Evolutionary conservation across 2,888 invertebrate species (phyloP), one percentile per base, ranked within the genome.

Genomic region (Timema podura): DNA sequence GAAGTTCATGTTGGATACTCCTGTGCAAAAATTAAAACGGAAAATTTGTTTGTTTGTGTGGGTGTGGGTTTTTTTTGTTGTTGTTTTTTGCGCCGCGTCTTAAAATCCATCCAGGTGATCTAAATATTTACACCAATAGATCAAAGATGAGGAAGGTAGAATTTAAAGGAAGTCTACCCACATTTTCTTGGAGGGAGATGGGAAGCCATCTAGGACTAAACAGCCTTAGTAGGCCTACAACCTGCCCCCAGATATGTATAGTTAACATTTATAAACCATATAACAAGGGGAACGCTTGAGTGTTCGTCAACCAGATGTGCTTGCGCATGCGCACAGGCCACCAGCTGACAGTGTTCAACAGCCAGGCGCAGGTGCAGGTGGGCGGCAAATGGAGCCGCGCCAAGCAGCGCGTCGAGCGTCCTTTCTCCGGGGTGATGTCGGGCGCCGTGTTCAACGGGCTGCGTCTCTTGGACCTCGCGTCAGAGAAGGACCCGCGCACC

Each of bases 361-460:
- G 92, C 78, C 95, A 96, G 86, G 91, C 95, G 1, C 90, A 89
- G 64, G 89, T 97, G 59, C 92, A 93, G 76, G 88, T 96, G 47
- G 97, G 97, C 6, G 96, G 96, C 0, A 89, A 90, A 79, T 90
- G 89, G 83, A 90, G 89, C 73, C 82, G 84, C 71, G 86, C 88
- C 67, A 89, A 89, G 76, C 87, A 86, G 68, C 81, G 87, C 74
- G 88, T 93, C 66, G 90, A 91, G 77, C 85, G 92, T 57, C 89
- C 94, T 2, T 96, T 95, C 83, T 86, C 90, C 71, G 98, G 97
- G 0, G 91, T 95, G 48, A 87, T 96, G 70, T 91, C 96, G 5
- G 98, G 97, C 0, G 83, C 96, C 10, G 95, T 94, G 13, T 90
- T 94, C 70, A 96, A 96, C 79, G 92, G 94, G 7, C 86, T 91